Evolutionary conservation across 2,797 vertebrate genomes (phyloP), one percentile per base, ranked within the genome.

Genomic region (Peromyscus aztecus): DNA sequence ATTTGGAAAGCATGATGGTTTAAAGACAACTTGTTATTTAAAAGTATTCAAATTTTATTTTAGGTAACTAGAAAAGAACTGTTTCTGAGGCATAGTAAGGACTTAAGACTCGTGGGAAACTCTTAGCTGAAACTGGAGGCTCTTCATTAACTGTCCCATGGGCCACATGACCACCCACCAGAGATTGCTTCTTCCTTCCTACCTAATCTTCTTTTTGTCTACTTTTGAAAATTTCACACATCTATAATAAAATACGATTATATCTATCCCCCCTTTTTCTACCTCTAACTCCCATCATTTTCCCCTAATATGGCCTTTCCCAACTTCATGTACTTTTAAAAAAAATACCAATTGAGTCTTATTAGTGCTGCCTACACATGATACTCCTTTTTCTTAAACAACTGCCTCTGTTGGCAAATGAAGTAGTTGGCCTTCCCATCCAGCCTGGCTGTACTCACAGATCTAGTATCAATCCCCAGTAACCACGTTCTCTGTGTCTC

Each of bases 11-110:
- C 14, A 65, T 7, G 17, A 11, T 93, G 52, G 29, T 91, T 93
- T 89, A 82, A n/a, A 63, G 24, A 82, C 40, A 89, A 4, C 4
- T 88, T 59, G 69, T 31, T 96, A 80, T 82, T 77, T 89, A 85
- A 12, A 78, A 91, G n/a, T 1, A 85, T 65, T 43, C 24, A 90
- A 86, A 82, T 46, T 94, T 96, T 17, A 94, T 61, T 84, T 95
- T 61, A 52, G 34, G 16, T 94, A 88, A 95, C 4, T 87, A 12
- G 24, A 92, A 93, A 95, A 75, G 12, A 89, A 57, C 16, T 80
- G 52, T 81, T 29, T 90, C 52, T 34, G 43, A 67, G 31, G 40
- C 8, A n/a, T 3, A 40, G 52, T 52, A 77, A 85, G 1, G 5
- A 96, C 7, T 52, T 9, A 59, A 24, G n/a, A 9, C 34, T 43